Evolutionary conservation across 2,797 vertebrate genomes (phyloP).

Genomic region (Chloroceryle amazona): DNA sequence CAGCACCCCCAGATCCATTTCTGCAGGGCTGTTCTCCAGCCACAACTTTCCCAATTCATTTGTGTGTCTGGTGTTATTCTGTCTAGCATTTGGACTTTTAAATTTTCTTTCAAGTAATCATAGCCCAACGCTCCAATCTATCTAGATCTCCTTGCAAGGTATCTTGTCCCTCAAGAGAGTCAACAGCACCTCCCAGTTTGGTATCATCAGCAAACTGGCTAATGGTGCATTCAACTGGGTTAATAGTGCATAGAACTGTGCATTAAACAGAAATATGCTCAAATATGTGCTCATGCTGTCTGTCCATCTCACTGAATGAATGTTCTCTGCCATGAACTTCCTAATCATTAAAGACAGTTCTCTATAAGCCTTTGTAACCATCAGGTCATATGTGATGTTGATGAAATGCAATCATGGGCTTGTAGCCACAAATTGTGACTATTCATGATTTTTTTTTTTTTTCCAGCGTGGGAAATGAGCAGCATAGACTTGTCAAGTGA

Average conservation of each 20-base stretch:
- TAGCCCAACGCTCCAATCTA: background rate
- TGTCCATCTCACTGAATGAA: background rate
- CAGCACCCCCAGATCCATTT: background rate
- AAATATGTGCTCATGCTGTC: fast-evolving
- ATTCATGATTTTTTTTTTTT: background rate
- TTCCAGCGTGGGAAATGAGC: slow-evolving; percentile 1
- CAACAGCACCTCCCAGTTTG: background rate
- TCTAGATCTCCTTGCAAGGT: background rate
- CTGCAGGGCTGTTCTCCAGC: background rate
- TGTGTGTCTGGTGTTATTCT: background rate
- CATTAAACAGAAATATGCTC: background rate
- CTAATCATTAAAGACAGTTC: background rate
- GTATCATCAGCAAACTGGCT: background rate
- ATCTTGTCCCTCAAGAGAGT: background rate
- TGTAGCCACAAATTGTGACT: slow-evolving; percentile 8
- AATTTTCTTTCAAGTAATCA: background rate
- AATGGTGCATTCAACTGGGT: background rate
- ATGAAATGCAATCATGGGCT: background rate
- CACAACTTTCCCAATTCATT: background rate
- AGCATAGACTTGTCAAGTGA: background rate
- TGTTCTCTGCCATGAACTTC: background rate
- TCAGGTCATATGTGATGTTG: background rate
- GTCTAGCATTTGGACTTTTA: background rate
- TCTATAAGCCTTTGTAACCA: background rate
- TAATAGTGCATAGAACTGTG: background rate